Evolutionary conservation across 1,140 invertebrate genomes (phyloP), one percentile per base, ranked within the genome.

Genomic region (Drosophila triauraria): DNA sequence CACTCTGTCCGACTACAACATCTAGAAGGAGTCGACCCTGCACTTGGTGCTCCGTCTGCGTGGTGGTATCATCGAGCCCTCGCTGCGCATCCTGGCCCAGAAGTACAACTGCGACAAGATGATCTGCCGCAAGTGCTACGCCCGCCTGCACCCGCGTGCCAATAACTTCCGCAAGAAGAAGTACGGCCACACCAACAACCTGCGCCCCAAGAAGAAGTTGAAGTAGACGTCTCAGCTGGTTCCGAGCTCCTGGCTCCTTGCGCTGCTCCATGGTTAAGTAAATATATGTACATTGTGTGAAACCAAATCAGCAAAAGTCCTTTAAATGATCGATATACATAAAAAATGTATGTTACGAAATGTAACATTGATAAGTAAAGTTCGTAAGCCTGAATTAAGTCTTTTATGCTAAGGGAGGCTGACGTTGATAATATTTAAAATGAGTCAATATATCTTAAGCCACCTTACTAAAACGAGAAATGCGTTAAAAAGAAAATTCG

Each of bases 71-170:
- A 99, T 99, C 94, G 99, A 99, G 93, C 99, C 99, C 27, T 98
- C 98, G 61, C 95, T 99, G 23, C 95, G 98, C 91, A 96, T 98
- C 86, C 95, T 99, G 92, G 99, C 99, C 35, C 97, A 98, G 94
- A 99, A 99, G 93, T 99, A 99, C 95, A 99, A 99, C 93, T 99
- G 99, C 94, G 99, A 99, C 93, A 99, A 99, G 93, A 99, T 99
- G 98, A 99, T 99, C 92, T 99, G 99, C 94, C 96, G 99, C 90
- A 99, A 99, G 93, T 99, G 99, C 94, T 99, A 99, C 93, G 99
- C 99, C 83, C 96, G 99, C 92, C 96, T 99, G 80, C 99, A 99
- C 93, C 99, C 98, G 62, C 95, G 98, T 94, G 99, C 99, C 23
- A 99, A 98, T 61, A 99, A 99, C 93, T 99, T 99, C 94, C 96